These are phyloP conservation scores for Chaetophractus vellerosus DNA, from an alignment of 2,797 vertebrate species.

Conservation along the genomic window DNA sequence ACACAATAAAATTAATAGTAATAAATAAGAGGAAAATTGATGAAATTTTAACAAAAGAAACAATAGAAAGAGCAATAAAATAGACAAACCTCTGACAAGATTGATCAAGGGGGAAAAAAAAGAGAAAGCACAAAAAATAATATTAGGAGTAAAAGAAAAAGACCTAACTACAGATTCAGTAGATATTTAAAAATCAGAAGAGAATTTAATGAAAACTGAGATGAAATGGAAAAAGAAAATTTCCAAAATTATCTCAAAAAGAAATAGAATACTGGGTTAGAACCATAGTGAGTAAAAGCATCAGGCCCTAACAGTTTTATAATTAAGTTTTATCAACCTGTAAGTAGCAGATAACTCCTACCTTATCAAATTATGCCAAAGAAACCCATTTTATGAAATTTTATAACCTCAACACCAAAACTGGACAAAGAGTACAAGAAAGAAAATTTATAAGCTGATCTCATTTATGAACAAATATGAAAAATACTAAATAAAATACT, in stretches of 20 bases:
- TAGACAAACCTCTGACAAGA: background rate
- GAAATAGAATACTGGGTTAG: background rate
- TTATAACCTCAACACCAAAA: background rate
- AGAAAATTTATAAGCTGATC: background rate
- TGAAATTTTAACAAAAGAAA: background rate
- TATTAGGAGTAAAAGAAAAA: background rate
- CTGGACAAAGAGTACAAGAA: background rate
- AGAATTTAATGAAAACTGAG: background rate
- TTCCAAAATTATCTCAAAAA: conserved; percentile 13
- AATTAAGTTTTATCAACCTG: background rate
- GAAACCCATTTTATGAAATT: conserved; percentile 22
- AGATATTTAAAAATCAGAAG: conserved; percentile 36
- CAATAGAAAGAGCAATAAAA: background rate
- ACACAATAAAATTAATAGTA: conserved; percentile 15
- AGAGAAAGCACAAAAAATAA: background rate
- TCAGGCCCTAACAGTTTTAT: background rate
- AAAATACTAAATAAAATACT: conserved; percentile 29
- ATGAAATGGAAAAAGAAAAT: background rate
- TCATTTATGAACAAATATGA: background rate
- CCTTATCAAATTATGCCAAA: conserved; percentile 13
- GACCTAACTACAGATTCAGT: no score
- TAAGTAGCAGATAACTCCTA: background rate
- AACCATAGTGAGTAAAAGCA: background rate
- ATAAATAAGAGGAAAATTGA: background rate
- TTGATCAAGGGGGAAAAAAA: background rate